phyloP scores from a whole-genome alignment of 2,113 vertebrate species.

The Desmodus rotundus region DNA sequence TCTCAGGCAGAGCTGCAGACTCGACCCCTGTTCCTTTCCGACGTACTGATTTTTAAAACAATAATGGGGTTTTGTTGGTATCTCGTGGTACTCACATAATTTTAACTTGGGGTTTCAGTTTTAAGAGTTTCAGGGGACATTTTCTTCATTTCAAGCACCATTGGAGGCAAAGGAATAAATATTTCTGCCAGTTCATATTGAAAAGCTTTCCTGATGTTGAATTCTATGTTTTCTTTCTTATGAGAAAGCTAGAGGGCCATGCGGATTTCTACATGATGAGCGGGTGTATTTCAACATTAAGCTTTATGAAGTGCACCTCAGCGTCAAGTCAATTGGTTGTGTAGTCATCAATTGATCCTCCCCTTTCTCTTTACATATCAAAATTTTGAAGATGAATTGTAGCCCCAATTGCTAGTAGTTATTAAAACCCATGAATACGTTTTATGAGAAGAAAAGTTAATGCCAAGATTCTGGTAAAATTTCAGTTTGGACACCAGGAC shows the following conservation, averaged over 20 bases:
- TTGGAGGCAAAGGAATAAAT: background rate
- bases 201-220: background rate
- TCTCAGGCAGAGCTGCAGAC: background rate
- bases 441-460: conserved; percentile 33
- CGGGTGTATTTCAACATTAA: background rate
- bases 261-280: background rate
- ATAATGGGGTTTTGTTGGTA: background rate
- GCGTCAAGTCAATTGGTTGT: background rate
- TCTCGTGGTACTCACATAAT: background rate
- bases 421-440: background rate
- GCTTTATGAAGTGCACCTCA: background rate
- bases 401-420: background rate
- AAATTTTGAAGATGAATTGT: background rate
- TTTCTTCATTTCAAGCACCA: background rate
- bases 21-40: background rate
- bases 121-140: background rate
- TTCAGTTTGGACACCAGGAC: background rate
- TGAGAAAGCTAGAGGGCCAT: background rate
- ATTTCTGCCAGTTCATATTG: background rate
- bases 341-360: background rate
- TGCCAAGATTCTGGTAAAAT: background rate
- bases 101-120: background rate
- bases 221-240: background rate
- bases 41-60: background rate
- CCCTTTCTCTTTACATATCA: background rate